These are phyloP conservation scores for Rattus rattus DNA, from an alignment of 2,113 vertebrate genomes.

Conservation along the genomic window DNA sequence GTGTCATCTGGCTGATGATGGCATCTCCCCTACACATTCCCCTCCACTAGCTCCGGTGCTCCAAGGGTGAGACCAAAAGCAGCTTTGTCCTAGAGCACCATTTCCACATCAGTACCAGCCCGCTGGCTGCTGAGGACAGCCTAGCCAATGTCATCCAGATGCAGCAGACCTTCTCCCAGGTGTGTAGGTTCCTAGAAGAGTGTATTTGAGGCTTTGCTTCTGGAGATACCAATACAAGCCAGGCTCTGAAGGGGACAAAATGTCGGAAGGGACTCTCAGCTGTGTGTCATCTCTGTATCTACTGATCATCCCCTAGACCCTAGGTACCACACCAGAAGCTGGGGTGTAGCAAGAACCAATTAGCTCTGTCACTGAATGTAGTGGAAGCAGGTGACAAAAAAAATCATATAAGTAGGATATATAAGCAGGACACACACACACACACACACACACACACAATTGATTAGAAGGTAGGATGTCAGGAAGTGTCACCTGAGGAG, in stretches of 20 bases:
- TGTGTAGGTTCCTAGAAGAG: constrained; percentile 38
- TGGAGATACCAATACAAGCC: not conserved
- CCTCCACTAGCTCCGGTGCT: constrained; percentile 84
- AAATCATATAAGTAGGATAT: not conserved
- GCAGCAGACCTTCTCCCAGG: constrained; percentile 89
- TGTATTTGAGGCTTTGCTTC: not conserved
- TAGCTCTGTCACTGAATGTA: not conserved
- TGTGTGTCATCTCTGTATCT: rapidly evolving
- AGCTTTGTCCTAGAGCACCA: constrained; percentile 80
- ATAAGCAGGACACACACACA: too few relatives aligned
- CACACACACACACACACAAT: too few relatives aligned
- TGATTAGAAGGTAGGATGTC: not conserved
- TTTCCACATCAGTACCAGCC: constrained; percentile 82
- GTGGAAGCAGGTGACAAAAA: not conserved
- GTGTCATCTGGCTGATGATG: not conserved
- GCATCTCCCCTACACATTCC: not conserved
- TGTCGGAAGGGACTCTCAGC: not conserved
- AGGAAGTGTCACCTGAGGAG: not conserved
- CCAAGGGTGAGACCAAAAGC: constrained; percentile 80
- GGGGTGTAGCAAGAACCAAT: not conserved
- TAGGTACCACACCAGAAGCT: not conserved
- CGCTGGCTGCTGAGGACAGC: constrained; percentile 78
- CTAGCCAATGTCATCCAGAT: constrained; percentile 85
- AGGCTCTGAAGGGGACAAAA: not conserved
- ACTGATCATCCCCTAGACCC: not conserved